Evolutionary conservation across 2,113 vertebrate species (phyloP).

Genomic region (Apaloderma vittatum): DNA sequence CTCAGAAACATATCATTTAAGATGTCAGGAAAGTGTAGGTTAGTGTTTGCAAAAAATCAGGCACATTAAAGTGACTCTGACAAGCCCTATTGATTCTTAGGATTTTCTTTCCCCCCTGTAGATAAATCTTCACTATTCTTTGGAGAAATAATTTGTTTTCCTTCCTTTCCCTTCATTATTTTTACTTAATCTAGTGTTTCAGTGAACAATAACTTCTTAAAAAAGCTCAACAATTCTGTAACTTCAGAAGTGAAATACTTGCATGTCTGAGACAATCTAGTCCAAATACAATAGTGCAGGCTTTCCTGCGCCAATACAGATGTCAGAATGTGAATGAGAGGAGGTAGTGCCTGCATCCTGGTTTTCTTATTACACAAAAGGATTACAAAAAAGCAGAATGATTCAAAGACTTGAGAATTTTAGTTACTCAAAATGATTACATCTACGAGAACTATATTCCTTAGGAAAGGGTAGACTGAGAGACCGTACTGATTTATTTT

Average conservation of each 20-base stretch:
- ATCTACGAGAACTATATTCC: neutral
- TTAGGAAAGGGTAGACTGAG: neutral
- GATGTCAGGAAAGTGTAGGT: constrained; percentile 44
- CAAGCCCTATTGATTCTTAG: neutral
- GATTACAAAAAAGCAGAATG: neutral
- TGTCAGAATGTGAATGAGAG: constrained; percentile 1
- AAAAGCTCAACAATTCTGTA: neutral
- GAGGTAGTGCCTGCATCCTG: neutral
- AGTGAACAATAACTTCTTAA: neutral
- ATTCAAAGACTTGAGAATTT: neutral
- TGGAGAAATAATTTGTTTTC: neutral
- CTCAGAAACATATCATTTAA: constrained; percentile 25
- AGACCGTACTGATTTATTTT: neutral
- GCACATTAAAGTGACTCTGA: neutral
- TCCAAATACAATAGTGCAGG: neutral
- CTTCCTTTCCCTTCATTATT: neutral
- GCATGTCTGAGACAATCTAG: neutral
- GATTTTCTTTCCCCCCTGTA: neutral
- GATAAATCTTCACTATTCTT: neutral
- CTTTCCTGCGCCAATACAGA: neutral
- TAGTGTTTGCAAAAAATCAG: neutral
- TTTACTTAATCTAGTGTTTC: constrained; percentile 12
- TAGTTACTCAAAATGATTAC: neutral
- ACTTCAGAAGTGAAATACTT: neutral
- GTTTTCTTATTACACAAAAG: neutral